Evolutionary conservation across 2,888 invertebrate species (phyloP), one percentile per base, ranked within the genome.

Genomic region (Antheraea yamamai): DNA sequence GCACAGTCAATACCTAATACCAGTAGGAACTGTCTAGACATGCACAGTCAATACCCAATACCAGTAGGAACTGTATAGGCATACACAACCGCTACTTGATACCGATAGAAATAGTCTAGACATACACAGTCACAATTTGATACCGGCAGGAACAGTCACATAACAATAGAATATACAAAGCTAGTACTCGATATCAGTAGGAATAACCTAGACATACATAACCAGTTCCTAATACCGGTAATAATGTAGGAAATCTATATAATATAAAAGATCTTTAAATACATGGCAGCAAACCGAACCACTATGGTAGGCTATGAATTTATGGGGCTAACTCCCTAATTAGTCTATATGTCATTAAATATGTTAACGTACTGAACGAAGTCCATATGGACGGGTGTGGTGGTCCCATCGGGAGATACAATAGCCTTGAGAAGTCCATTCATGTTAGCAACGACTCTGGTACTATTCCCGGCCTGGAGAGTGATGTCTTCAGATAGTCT

Each of bases 401-500:
- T 89, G 23, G 79, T 82, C 0, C 93, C 94, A 12, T 86, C 87
- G 0, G 85, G 78, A 0, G 89, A 84, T 1, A 91, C 88, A 0
- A 98, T 89, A 0, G 97, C 97, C 88, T 98, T 98, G 51, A 98
- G 89, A 35, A 98, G 91, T 0, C 98, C 98, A 20, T 95, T 91
- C 81, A 95, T 94, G 74, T 95, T 96, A 81, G 97, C 97, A 0
- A 97, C 95, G 0, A 97, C 96, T 0, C 93, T 88, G 2, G 91
- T 87, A 20, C 91, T 86, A 80, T 89, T 89, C 39, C 88, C 89
- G 0, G 91, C 90, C 30, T 84, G 89, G 75, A 95, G 73, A 1
- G 88, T 83, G 68, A 95, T 82, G 83, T 95, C 94, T 0, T 88
- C 90, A 1, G 80, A 77, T n/a, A 91, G 89, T 0, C 89, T 87